A percentile compares a stretch with the other conserved stretches of the same genome.
phyloP scores from a whole-genome alignment of 1,140 invertebrate genomes.

The Caerostris darwini region DNA sequence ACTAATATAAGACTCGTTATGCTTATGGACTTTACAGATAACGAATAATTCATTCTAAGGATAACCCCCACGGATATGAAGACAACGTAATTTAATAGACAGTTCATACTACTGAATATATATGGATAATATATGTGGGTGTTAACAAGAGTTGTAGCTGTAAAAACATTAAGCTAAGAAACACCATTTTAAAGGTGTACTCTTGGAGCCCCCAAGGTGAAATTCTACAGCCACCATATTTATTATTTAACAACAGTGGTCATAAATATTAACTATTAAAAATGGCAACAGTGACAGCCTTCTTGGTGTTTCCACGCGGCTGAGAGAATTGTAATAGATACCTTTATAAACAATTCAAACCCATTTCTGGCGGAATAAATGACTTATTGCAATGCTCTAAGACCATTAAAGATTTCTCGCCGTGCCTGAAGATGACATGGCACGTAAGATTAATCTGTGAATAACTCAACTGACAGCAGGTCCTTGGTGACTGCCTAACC shows the following conservation, averaged over 20 bases:
- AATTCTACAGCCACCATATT: background rate
- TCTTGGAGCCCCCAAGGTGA: too few species aligned
- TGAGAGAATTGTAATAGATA: conserved; percentile 21
- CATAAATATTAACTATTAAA: background rate
- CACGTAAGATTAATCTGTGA: conserved; percentile 49
- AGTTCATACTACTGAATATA: too few species aligned
- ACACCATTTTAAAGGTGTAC: too few species aligned
- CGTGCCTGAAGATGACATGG: conserved; percentile 41
- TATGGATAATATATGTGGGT: too few species aligned
- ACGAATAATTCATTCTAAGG: too few species aligned
- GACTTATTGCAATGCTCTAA: conserved; percentile 41
- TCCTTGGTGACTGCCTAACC: conserved; percentile 46
- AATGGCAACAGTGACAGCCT: background rate
- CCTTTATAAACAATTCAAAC: conserved; percentile 10
- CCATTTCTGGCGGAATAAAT: conserved; percentile 1
- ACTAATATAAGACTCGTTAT: too few species aligned
- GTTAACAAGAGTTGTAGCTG: too few species aligned
- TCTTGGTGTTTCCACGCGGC: background rate
- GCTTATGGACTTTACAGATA: too few species aligned
- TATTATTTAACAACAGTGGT: background rate
- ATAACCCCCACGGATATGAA: too few species aligned
- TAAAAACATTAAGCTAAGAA: too few species aligned
- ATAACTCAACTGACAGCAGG: conserved; percentile 55
- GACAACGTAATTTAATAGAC: too few species aligned
- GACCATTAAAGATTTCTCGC: conserved; percentile 50